Conservation (phyloP, 2,113 vertebrate species). For the Odontophorus gujanensis region DNA sequence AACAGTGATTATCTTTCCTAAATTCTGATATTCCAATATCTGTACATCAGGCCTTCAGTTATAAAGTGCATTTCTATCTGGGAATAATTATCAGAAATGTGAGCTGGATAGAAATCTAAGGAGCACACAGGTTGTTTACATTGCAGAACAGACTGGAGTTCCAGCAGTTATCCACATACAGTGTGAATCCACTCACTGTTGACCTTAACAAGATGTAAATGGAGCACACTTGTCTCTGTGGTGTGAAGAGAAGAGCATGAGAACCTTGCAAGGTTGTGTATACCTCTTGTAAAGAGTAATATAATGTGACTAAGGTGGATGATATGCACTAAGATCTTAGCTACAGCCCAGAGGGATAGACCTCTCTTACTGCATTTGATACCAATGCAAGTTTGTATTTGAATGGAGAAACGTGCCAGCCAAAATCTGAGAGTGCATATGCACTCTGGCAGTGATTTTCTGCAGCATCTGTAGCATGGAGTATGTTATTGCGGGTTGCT, state of each 20-base stretch:
- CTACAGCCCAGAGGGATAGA: neutral
- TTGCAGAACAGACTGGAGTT: neutral
- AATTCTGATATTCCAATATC: neutral
- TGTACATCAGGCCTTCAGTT: neutral
- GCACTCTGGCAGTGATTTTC: neutral
- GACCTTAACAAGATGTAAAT: neutral
- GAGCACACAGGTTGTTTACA: neutral
- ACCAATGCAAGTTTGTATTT: neutral
- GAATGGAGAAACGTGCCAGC: neutral
- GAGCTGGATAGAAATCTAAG: neutral
- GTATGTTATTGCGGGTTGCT: rapidly evolving
- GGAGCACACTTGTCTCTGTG: neutral
- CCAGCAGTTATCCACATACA: neutral
- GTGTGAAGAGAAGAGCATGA: neutral
- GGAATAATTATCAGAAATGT: neutral
- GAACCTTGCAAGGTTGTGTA: neutral
- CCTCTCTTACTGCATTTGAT: neutral
- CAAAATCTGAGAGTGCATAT: neutral
- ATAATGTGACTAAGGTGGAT: neutral
- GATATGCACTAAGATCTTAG: neutral
- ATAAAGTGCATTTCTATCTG: neutral
- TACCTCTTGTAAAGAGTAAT: neutral
- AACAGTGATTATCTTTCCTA: neutral
- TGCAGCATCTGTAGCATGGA: neutral
- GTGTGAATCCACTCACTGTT: neutral